phyloP scores from a whole-genome alignment of 2,888 invertebrate genomes.

The Rhopalosiphum nymphaeae region DNA sequence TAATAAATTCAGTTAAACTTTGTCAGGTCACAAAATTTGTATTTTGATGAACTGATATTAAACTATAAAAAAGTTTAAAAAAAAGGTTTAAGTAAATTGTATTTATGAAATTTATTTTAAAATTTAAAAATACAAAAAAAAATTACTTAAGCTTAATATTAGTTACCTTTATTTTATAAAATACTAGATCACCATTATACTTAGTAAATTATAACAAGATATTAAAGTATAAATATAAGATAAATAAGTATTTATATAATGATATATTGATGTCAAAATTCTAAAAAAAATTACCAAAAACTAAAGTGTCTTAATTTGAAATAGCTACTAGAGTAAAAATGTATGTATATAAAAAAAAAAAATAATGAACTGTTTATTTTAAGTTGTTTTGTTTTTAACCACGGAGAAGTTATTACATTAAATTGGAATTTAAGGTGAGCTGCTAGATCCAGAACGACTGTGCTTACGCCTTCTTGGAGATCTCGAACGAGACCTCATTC shows the following conservation, averaged over 20 bases:
- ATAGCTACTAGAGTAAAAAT: neutral
- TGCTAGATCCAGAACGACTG: conserved; percentile 82
- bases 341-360: neutral
- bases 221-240: neutral
- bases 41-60: neutral
- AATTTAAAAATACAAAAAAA: neutral
- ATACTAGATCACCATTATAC: neutral
- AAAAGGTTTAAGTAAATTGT: neutral
- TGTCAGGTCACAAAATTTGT: neutral
- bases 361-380: neutral
- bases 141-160: neutral
- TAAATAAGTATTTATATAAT: neutral
- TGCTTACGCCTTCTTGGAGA: conserved; percentile 76
- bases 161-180: neutral
- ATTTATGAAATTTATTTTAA: neutral
- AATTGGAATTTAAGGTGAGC: conserved; percentile 75
- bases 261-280: conserved; percentile 26
- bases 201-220: neutral
- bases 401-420: neutral
- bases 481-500: conserved; percentile 66
- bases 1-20: neutral
- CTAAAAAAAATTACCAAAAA: conserved; percentile 25
- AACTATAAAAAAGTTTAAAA: neutral
- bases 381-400: neutral
- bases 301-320: conserved; percentile 8